Evolutionary conservation across 2,888 invertebrate species (phyloP), one percentile per base, ranked within the genome.

Genomic region (Ectobius pallidus): DNA sequence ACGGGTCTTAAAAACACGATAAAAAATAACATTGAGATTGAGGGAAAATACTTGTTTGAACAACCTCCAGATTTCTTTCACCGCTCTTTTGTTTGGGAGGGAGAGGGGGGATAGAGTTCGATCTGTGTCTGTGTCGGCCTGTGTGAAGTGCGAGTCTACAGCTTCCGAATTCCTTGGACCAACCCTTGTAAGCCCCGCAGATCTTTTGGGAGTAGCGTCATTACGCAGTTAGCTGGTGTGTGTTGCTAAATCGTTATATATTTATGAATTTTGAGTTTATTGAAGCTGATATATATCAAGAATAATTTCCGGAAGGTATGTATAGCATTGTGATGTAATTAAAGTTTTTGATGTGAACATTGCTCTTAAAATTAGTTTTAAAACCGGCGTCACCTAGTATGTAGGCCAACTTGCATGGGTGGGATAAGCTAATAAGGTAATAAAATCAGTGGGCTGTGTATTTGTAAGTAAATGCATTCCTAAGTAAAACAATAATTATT

Each of bases 91-190:
- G n/a, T n/a, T n/a, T n/a, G n/a, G n/a, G n/a, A n/a, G n/a, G n/a
- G n/a, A n/a, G n/a, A n/a, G n/a, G n/a, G n/a, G n/a, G n/a, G n/a
- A n/a, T n/a, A n/a, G n/a, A n/a, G n/a, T n/a, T n/a, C n/a, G n/a
- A n/a, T n/a, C n/a, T n/a, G n/a, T n/a, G n/a, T n/a, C n/a, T n/a
- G n/a, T n/a, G n/a, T n/a, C n/a, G n/a, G n/a, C n/a, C n/a, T n/a
- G 27, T n/a, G 46, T 46, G 22, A 3, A 30, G n/a, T 30, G 58
- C 58, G 58, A 58, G 58, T 58, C 32, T 58, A 58, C 30, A 16
- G 16, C 30, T 58, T 0, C 32, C 2, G 27, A 3, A 30, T 22
- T 58, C 58, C 58, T 3, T 32, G 58, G 4, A 30, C 6, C 3
- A 30, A 1, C 1, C 1, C n/a, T 6, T 16, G 58, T 58, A 30